Evolutionary conservation across 2,113 vertebrate species (phyloP), one percentile per base, ranked within the genome.

Genomic region (Toxotes jaculatrix): DNA sequence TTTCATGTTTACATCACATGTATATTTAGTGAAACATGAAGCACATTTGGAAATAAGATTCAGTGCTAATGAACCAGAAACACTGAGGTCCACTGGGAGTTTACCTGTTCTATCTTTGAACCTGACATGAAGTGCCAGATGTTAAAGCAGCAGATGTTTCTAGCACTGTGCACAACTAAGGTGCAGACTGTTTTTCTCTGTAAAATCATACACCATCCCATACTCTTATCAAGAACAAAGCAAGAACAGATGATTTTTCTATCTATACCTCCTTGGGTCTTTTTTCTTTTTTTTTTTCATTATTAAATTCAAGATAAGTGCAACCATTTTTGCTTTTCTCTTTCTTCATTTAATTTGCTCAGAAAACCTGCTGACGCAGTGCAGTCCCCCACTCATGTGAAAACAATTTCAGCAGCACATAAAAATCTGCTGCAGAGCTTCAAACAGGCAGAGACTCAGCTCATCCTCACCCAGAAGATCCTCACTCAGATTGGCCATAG

Each of bases 301-400:
- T 5, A 56, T 82, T 70, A 89, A 87, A 93, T 89, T 88, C 60
- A 87, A 80, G 57, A 86, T 85, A 71, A 86, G 64, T 86, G 55
- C 72, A 73, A 84, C 75, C 77, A 45, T 70, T 61, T 80, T 72
- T 62, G 45, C 86, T 71, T 66, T 61, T 0, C 14, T 79, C 69
- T 69, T 88, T 34, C 45, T 72, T 83, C 47, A 62, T 88, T 72
- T 40, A 95, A 95, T 95, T 93, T 90, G 91, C 95, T 94, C 91
- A 95, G 84, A 82, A 88, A 86, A 92, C 93, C 57, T 91, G 89
- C 88, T 95, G 88, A 88, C 74, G 77, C 85, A 82, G 75, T 90
- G 86, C 66, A 68, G 91, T 82, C 59, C 74, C 13, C 87, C 79
- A 65, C 93, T 95, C 95, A 96, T 93, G 92, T 94, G 95, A 96